phyloP scores from a whole-genome alignment of 1,140 invertebrate species.

The Tetragnatha versicolor region DNA sequence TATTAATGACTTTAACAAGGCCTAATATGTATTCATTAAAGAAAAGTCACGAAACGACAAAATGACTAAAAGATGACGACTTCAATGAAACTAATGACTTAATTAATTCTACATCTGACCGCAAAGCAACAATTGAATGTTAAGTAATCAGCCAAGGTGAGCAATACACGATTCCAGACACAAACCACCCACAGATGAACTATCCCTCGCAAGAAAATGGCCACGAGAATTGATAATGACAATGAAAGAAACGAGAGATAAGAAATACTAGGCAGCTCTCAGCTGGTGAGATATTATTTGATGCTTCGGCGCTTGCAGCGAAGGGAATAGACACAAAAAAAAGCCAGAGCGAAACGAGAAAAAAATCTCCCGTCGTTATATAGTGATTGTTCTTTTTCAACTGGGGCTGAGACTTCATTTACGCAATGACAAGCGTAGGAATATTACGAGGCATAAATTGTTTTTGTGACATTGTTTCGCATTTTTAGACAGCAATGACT shows the following conservation, averaged over 20 bases:
- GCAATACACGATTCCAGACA: too few relatives aligned
- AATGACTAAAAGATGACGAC: too few relatives aligned
- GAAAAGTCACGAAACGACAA: too few relatives aligned
- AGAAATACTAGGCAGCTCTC: conserved; percentile 5
- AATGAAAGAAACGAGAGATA: conserved; percentile 12
- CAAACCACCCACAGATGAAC: too few relatives aligned
- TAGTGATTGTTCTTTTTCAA: conserved; percentile 15
- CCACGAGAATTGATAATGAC: conserved; percentile 30
- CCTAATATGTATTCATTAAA: too few relatives aligned
- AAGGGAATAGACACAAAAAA: not conserved
- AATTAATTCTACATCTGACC: too few relatives aligned
- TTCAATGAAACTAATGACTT: too few relatives aligned
- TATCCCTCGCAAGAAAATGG: conserved; percentile 11
- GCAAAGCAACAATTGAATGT: too few relatives aligned
- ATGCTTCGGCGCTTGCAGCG: conserved; percentile 16
- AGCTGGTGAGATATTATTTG: conserved; percentile 29
- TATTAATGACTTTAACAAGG: too few relatives aligned
- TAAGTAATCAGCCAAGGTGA: too few relatives aligned
- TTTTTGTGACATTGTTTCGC: conserved; percentile 16
- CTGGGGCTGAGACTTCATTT: conserved; percentile 20
- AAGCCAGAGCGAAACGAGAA: too few relatives aligned
- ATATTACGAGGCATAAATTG: conserved; percentile 18
- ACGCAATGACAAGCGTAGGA: conserved; percentile 14
- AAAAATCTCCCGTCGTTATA: conserved; percentile 4
- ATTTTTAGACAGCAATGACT: too few relatives aligned